Evolutionary conservation across 1,140 invertebrate species (phyloP).

Genomic region (Nasonia vitripennis): DNA sequence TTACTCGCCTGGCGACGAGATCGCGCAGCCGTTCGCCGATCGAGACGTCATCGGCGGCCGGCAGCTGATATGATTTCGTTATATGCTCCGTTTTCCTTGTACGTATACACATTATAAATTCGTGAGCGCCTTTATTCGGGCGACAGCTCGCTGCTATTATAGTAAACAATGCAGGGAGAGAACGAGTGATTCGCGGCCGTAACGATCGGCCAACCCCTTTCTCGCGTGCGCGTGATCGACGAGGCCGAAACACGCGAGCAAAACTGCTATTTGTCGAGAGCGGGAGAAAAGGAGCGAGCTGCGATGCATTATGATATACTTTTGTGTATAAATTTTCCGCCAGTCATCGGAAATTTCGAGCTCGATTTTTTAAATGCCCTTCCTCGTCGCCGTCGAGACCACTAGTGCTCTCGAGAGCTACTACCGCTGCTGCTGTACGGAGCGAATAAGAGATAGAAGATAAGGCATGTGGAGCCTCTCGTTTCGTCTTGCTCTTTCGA

Average conservation of each 20-base stretch:
- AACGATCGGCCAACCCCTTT: background rate
- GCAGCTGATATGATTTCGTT: background rate
- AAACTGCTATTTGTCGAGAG: conserved; percentile 28
- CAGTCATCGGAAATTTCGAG: conserved; percentile 46
- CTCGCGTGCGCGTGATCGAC: conserved; percentile 23
- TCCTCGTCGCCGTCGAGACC: too few relatives aligned
- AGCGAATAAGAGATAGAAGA: conserved; percentile 31
- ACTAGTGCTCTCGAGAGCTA: background rate
- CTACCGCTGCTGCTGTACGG: background rate
- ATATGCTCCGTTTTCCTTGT: background rate
- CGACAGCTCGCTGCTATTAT: too few relatives aligned
- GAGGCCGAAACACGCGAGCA: conserved; percentile 21
- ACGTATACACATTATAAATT: background rate
- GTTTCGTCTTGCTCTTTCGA: conserved; percentile 46
- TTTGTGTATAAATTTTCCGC: background rate
- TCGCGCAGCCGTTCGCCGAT: conserved; percentile 13
- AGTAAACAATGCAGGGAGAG: background rate
- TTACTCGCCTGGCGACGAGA: background rate
- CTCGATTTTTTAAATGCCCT: background rate
- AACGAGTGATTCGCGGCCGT: background rate
- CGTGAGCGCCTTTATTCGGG: too few relatives aligned
- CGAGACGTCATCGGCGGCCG: conserved; percentile 18
- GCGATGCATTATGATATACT: background rate
- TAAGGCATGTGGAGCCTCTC: conserved; percentile 45
- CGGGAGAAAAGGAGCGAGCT: background rate